phyloP scores from a whole-genome alignment of 1,140 invertebrate species.

The Cotesia glomerata region DNA sequence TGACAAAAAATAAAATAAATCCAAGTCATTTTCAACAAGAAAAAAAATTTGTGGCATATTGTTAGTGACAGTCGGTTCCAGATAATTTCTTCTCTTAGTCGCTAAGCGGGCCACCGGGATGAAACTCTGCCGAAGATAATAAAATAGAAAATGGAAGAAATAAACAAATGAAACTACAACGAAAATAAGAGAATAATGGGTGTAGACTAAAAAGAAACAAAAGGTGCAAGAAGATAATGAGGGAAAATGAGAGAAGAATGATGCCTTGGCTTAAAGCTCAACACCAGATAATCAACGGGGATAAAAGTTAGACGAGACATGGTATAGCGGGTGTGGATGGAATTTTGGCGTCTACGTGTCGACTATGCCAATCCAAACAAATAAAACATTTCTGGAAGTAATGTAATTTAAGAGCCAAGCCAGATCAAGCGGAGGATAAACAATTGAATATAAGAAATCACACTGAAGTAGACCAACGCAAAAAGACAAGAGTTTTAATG shows the following conservation, averaged over 20 bases:
- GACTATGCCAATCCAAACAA: slow-evolving; percentile 13
- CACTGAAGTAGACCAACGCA: not conserved
- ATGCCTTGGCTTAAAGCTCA: not conserved
- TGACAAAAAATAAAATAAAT: too few species aligned
- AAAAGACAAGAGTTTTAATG: too few species aligned
- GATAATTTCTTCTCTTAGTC: too few species aligned
- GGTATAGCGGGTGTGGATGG: not conserved
- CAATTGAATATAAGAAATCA: not conserved
- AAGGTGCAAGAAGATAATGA: not conserved
- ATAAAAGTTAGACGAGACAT: not conserved
- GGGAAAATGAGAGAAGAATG: not conserved
- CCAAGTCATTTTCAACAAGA: too few species aligned
- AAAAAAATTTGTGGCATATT: too few species aligned
- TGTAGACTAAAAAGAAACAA: too few species aligned
- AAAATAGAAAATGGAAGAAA: too few species aligned
- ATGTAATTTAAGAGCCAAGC: not conserved
- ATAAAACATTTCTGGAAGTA: not conserved
- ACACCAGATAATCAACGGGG: not conserved
- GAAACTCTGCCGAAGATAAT: too few species aligned
- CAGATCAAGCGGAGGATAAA: not conserved
- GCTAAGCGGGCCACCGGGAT: too few species aligned
- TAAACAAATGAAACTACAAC: too few species aligned
- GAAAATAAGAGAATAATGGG: too few species aligned
- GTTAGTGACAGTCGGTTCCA: too few species aligned
- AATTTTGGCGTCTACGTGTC: slow-evolving; percentile 1